These are phyloP conservation scores for Morphnarchus princeps DNA, from an alignment of 2,113 vertebrate genomes.

Conservation along the genomic window DNA sequence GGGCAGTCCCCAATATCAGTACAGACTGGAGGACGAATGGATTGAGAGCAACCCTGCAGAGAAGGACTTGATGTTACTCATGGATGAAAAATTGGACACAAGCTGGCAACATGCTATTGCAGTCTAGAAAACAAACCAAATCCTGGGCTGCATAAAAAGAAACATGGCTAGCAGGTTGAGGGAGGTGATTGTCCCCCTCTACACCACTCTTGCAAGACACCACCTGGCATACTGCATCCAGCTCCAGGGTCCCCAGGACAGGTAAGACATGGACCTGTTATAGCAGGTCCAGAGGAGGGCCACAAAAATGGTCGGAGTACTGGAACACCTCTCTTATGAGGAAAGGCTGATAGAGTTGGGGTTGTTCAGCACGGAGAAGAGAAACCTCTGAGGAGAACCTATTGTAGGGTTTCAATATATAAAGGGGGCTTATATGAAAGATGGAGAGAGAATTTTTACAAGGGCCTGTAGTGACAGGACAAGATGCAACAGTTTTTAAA, in stretches of 20 bases:
- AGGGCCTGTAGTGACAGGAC: background rate
- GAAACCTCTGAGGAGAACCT: background rate
- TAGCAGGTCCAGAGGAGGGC: fast-evolving
- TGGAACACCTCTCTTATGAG: background rate
- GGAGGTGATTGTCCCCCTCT: background rate
- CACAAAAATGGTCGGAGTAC: background rate
- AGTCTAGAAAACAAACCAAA: background rate
- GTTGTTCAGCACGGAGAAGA: background rate
- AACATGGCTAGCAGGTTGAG: background rate
- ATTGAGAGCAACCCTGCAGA: background rate
- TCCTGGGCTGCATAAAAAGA: background rate
- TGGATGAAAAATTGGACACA: background rate
- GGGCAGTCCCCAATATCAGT: background rate
- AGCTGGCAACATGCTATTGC: fast-evolving
- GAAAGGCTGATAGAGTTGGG: background rate
- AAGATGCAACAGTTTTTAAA: background rate
- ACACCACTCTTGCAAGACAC: fast-evolving
- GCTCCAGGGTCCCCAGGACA: background rate
- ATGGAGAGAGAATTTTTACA: background rate
- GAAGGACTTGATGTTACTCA: background rate
- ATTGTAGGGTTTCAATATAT: background rate
- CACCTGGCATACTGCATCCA: background rate
- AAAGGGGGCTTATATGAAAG: background rate
- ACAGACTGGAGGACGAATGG: background rate
- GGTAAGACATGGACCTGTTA: background rate